phyloP scores from a whole-genome alignment of 1,140 invertebrate species.

The Sinonovacula constricta region DNA sequence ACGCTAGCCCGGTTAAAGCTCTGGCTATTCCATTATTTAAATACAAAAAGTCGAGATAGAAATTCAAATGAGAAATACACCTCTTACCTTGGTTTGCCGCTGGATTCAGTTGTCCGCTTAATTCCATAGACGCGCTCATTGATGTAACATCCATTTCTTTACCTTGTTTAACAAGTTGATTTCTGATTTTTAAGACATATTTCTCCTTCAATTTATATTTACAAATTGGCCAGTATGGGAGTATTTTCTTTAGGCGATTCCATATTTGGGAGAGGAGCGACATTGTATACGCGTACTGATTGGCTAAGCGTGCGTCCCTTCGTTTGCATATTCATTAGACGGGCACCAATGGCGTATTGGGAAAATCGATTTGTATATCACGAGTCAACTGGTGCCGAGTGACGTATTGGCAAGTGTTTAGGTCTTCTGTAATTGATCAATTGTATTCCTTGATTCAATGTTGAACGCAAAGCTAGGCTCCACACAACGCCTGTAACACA shows the following conservation, averaged over 20 bases:
- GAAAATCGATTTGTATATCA: constrained; percentile 36
- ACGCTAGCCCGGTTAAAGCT: not conserved
- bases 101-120: not conserved
- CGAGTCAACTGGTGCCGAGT: not conserved
- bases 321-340: constrained; percentile 41
- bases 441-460: constrained; percentile 19
- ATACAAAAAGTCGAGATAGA: not conserved
- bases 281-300: not conserved
- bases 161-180: constrained; percentile 10
- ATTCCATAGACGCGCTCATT: not conserved
- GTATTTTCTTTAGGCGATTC: not conserved
- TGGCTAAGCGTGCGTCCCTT: constrained; percentile 14
- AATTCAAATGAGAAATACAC: not conserved
- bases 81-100: not conserved
- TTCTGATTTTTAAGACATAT: constrained; percentile 28
- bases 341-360: not conserved
- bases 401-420: constrained; percentile 35
- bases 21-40: not conserved
- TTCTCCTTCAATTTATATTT: constrained; percentile 47
- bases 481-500: constrained; percentile 28
- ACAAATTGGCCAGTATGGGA: constrained; percentile 34
- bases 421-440: constrained; percentile 46
- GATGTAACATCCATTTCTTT: not conserved
- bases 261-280: not conserved
- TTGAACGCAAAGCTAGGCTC: constrained; percentile 30